Conservation (phyloP, 2,888 invertebrate genomes). For the Conus canariensis region DNA sequence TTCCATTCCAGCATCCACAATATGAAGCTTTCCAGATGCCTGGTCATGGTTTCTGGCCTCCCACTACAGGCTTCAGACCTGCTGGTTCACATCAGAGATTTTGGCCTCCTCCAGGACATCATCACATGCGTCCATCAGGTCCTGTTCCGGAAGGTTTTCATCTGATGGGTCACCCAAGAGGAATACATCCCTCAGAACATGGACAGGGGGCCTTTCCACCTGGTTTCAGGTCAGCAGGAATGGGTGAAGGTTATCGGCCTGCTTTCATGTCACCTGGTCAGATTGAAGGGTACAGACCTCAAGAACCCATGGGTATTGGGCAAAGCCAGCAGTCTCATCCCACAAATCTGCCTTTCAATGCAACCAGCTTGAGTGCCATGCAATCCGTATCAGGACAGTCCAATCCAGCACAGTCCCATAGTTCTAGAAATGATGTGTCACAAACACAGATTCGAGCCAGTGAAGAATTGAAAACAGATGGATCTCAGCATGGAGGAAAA, state of each 20-base stretch:
- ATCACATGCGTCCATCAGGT: slow-evolving; percentile 27
- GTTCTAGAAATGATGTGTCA: too few relatives aligned
- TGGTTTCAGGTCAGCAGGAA: not conserved
- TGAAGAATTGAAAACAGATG: not conserved
- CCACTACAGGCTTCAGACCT: not conserved
- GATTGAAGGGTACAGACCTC: slow-evolving; percentile 3
- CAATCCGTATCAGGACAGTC: not conserved
- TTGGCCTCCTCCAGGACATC: slow-evolving; percentile 30
- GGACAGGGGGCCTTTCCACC: slow-evolving; percentile 16
- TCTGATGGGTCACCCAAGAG: not conserved
- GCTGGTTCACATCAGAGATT: slow-evolving; percentile 17
- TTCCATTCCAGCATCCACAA: slow-evolving; percentile 1
- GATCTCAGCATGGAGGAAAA: not conserved
- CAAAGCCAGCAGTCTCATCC: slow-evolving; percentile 26
- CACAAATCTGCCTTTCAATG: not conserved
- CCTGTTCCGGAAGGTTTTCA: slow-evolving; percentile 2
- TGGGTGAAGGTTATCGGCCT: slow-evolving; percentile 14
- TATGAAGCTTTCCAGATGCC: slow-evolving; percentile 6
- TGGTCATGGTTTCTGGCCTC: not conserved
- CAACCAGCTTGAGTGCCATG: not conserved
- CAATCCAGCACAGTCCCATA: too few relatives aligned
- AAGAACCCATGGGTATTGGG: not conserved
- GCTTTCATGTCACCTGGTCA: slow-evolving; percentile 29
- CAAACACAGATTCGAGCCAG: not conserved
- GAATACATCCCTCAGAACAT: not conserved